Conservation (phyloP, 2,797 vertebrate species). For the Sebastes hubbsi region DNA sequence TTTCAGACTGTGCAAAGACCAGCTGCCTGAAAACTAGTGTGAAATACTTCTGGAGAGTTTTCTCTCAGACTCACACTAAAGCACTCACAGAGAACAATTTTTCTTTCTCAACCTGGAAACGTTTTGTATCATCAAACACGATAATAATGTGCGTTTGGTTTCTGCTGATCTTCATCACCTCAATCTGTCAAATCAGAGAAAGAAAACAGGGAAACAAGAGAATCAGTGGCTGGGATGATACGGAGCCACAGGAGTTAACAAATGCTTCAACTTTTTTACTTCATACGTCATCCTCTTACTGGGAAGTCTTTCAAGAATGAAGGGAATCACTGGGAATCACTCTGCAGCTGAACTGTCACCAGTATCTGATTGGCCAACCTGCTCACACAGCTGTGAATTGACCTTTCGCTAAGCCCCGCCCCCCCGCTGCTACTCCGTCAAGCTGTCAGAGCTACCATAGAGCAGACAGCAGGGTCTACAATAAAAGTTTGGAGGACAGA, state of each 20-base stretch:
- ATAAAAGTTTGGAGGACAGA: neutral
- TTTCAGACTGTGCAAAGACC: slow-evolving; percentile 1
- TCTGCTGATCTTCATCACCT: neutral
- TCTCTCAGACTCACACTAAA: neutral
- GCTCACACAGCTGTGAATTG: neutral
- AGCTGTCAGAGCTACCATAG: too few relatives aligned
- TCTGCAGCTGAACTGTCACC: neutral
- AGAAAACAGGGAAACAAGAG: neutral
- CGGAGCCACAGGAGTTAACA: neutral
- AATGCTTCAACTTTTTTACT: neutral
- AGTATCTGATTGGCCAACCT: neutral
- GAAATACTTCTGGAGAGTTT: neutral
- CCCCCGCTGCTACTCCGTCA: too few relatives aligned
- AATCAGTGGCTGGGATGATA: neutral
- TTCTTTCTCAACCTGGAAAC: neutral
- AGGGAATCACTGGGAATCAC: neutral
- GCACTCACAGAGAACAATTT: neutral
- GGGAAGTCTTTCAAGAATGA: neutral
- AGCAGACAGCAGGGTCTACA: neutral
- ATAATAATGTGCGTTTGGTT: neutral
- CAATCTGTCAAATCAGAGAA: neutral
- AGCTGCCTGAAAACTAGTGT: neutral
- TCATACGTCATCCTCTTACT: neutral
- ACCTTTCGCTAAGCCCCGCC: too few relatives aligned
- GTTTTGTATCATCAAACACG: neutral